Evolutionary conservation across 2,888 invertebrate genomes (phyloP).

Genomic region (Drosophila diplacantha): DNA sequence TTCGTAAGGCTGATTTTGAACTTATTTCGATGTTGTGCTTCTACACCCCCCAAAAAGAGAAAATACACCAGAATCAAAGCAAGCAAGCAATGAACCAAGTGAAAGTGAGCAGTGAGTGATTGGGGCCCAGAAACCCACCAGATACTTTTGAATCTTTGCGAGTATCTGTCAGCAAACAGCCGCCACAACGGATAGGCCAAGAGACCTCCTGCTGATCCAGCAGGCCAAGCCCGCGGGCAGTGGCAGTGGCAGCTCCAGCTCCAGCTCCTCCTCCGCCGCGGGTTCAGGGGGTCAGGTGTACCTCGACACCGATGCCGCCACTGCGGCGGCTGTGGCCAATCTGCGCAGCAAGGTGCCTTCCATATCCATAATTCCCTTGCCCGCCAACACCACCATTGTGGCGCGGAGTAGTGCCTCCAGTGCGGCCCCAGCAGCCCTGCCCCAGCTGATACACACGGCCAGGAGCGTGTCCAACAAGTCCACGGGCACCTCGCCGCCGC

Average conservation of each 20-base stretch:
- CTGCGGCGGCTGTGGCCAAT: conserved; percentile 64
- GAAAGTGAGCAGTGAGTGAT: conserved; percentile 33
- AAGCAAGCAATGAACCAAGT: conserved; percentile 28
- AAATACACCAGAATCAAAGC: neutral
- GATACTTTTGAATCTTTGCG: neutral
- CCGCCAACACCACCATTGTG: conserved; percentile 54
- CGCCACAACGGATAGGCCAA: conserved; percentile 74
- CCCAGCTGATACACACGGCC: conserved; percentile 41
- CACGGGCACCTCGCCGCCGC: conserved; percentile 74
- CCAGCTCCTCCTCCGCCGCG: neutral
- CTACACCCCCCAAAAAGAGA: conserved; percentile 50
- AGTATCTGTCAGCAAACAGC: conserved; percentile 45
- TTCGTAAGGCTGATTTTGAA: conserved; percentile 77
- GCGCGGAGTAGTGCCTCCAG: conserved; percentile 21
- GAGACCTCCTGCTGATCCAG: conserved; percentile 73
- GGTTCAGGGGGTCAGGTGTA: conserved; percentile 13
- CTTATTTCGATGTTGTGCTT: conserved; percentile 77
- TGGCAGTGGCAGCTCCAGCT: conserved; percentile 14
- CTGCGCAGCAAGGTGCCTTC: conserved; percentile 76
- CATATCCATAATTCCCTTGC: conserved; percentile 76
- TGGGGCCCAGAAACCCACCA: neutral
- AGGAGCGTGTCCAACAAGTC: conserved; percentile 72
- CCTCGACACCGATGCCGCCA: conserved; percentile 57
- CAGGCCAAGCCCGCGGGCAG: conserved; percentile 65
- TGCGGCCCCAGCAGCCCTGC: conserved; percentile 15